Evolutionary conservation across 2,797 vertebrate species (phyloP), one percentile per base, ranked within the genome.

Genomic region (Sylvilagus floridanus): DNA sequence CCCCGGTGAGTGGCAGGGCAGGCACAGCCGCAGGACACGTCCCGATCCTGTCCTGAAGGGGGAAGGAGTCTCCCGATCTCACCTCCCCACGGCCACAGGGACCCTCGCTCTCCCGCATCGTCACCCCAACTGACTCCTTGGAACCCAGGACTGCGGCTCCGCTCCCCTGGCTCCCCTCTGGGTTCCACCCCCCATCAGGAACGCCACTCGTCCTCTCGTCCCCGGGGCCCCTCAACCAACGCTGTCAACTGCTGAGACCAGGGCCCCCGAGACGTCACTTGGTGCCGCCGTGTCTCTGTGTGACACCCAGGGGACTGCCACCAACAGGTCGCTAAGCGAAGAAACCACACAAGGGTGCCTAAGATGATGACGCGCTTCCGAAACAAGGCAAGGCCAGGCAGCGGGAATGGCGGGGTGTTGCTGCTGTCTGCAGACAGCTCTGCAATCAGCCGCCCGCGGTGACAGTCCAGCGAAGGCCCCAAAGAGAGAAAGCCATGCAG

Each of bases 11-110:
- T 2, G 2, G 4, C 8, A 28, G 7, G 5, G n/a, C 57, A 26
- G 69, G 21, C 16, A 5, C 11, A n/a, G 42, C 42, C 1, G 0
- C 0, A 0, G 26, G 26, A 22, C 19, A 5, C 7, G 14, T 7
- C 19, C 65, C 77, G 37, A 42, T 66, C 28, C 14, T 22, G 8
- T 30, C 8, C 42, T 47, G 16, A 35, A 21, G 35, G 13, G 8
- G 11, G 69, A 24, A 32, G 71, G n/a, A 78, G 28, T 28, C 47
- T 11, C 24, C 30, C 13, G 5, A 4, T 0, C 1, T 30, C 42
- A 47, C 42, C n/a, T 22, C 62, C 60, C 52, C 24, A 7, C 47
- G 17, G 6, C 37, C 32, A 3, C 21, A 11, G n/a, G 19, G 12
- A 9, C 7, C 17, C 13, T 24, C 42, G 16, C 16, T 19, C 24